Base-by-base conservation (phyloP, 2,888 invertebrate species). In the Onthophagus sagittarius region DNA sequence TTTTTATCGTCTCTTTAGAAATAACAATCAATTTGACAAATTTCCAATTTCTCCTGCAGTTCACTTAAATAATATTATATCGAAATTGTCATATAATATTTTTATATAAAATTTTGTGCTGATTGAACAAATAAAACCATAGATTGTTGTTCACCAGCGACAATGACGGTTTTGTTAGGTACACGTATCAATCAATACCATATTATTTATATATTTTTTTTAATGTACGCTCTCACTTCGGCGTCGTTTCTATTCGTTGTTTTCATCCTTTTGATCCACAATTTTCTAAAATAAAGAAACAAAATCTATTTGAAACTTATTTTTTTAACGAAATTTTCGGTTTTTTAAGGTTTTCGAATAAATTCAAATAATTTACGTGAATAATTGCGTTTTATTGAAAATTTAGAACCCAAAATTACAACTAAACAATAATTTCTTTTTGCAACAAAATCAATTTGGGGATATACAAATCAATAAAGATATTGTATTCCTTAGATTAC, bases 251-350 rank as follows among this genome's bases (percentile, higher is more conserved):
- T 71, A 70, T 74, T 73, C 33, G 69, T 31, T 62, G 74, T 71
- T 63, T 63, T 74, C 69, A 39, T 79, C 79, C 71, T 77, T 79
- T 75, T 79, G 77, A 76, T 79, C 79, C 69, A 78, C 75, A 69
- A 78, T 74, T 70, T 73, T 73, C 79, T 79, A 75, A 77, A 76
- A 64, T 74, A 14, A 70, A 72, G 63, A 62, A 63, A 73, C 39
- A 69, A 15, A 31, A 6, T 14, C 32, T 33, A 23, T 14, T 23
- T 69, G 2, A 14, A 65, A 65, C 15, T n/a, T 2, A 2, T 1
- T 23, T 23, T 23, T 23, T 1, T 23, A 23, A 23, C 15, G 15
- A 23, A 14, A 71, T 69, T 32, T 32, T 13, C 13, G 69, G 23
- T 23, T 69, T 23, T 31, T n/a, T 14, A 14, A 33, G 39, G 69